Evolutionary conservation across 2,113 vertebrate species (phyloP).

Genomic region (Melanotaenia duboulayi): DNA sequence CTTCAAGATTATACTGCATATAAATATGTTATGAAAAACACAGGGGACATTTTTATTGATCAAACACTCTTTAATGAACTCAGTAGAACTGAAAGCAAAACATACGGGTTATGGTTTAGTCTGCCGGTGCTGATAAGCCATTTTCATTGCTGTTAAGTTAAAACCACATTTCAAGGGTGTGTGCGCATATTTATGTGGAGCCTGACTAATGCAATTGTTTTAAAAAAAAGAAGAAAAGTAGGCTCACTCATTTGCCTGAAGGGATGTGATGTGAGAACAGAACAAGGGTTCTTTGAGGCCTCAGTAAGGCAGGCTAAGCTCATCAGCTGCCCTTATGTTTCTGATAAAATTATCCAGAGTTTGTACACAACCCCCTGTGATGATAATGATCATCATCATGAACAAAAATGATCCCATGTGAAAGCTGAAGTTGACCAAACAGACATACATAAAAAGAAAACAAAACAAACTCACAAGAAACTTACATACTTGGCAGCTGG

Average conservation of each 20-base stretch:
- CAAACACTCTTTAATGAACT: slow-evolving; percentile 80
- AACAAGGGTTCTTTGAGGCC: slow-evolving; percentile 63
- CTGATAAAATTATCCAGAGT: slow-evolving; percentile 19
- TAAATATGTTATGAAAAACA: slow-evolving; percentile 10
- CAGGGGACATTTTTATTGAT: slow-evolving; percentile 48
- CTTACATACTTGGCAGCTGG: slow-evolving; percentile 55
- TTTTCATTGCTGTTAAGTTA: slow-evolving; percentile 16
- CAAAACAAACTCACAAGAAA: slow-evolving; percentile 32
- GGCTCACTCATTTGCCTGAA: slow-evolving; percentile 30
- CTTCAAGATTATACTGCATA: not conserved
- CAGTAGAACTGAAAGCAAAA: slow-evolving; percentile 65
- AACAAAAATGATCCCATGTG: slow-evolving; percentile 16
- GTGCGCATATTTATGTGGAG: slow-evolving; percentile 29
- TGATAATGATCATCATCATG: slow-evolving; percentile 14
- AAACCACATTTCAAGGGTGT: slow-evolving; percentile 30
- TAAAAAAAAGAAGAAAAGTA: slow-evolving; percentile 20
- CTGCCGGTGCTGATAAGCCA: slow-evolving; percentile 39
- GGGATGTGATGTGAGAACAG: slow-evolving; percentile 15
- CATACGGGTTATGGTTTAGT: slow-evolving; percentile 52
- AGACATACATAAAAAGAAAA: slow-evolving; percentile 19
- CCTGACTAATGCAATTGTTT: slow-evolving; percentile 26
- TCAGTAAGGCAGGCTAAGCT: slow-evolving; percentile 54
- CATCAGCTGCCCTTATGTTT: slow-evolving; percentile 33
- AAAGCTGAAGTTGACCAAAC: slow-evolving; percentile 20
- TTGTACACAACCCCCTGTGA: slow-evolving; percentile 31